phyloP scores from a whole-genome alignment of 2,797 vertebrate species.

The Channallabes apus region DNA sequence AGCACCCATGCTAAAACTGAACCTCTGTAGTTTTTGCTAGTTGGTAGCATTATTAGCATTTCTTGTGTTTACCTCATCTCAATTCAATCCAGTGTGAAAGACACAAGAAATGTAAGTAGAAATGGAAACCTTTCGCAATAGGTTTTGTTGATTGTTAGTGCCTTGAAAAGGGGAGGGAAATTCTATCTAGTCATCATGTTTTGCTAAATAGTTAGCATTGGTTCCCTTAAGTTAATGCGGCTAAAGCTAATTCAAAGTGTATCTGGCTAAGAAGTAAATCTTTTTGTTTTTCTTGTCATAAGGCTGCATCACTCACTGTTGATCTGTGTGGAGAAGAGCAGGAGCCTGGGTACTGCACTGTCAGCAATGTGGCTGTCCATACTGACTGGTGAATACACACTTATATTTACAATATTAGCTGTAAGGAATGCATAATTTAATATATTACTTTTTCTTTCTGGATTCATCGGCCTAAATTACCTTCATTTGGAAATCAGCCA shows the following conservation, averaged over 20 bases:
- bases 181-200: background rate
- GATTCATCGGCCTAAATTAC: background rate
- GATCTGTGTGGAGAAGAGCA: conserved; percentile 93
- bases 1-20: background rate
- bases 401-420: background rate
- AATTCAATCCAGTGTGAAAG: background rate
- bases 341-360: conserved; percentile 90
- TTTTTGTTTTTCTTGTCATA: background rate
- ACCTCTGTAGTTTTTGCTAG: background rate
- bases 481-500: background rate
- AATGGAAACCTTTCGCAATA: background rate
- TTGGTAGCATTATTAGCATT: background rate
- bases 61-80: background rate
- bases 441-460: background rate
- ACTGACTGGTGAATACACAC: conserved; percentile 84
- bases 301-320: conserved; percentile 94
- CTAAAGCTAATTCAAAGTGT: background rate
- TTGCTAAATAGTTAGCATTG: background rate
- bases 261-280: background rate
- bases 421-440: background rate
- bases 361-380: conserved; percentile 90
- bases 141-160: background rate
- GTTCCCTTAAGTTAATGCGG: background rate
- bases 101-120: background rate
- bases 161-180: background rate